Evolutionary conservation across 2,888 invertebrate species (phyloP).

Genomic region (Liodrosophila aerea): DNA sequence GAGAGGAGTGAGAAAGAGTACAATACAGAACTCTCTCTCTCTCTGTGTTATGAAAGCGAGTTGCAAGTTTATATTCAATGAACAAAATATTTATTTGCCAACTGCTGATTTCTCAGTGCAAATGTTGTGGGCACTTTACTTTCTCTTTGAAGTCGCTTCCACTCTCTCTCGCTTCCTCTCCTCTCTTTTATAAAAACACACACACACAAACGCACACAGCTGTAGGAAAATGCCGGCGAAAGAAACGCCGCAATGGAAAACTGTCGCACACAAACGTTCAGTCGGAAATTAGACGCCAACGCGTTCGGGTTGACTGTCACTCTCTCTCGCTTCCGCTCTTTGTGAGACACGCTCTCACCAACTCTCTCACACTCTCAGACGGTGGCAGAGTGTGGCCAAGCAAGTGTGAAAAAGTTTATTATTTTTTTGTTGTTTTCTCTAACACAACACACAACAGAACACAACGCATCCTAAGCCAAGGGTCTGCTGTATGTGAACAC

Average conservation of each 20-base stretch:
- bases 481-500: slow-evolving; percentile 34
- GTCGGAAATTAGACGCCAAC: slow-evolving; percentile 72
- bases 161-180: slow-evolving; percentile 16
- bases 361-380: neutral
- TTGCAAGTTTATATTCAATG: no score
- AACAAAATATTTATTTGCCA: neutral
- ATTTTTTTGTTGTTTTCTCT: no score
- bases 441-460: no score
- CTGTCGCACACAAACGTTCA: slow-evolving; percentile 61
- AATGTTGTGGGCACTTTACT: slow-evolving; percentile 1
- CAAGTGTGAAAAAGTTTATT: slow-evolving; percentile 14
- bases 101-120: neutral
- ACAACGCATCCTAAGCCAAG: slow-evolving; percentile 17
- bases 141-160: slow-evolving; percentile 33
- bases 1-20: no score
- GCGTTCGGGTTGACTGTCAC: slow-evolving; percentile 58
- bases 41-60: no score
- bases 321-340: slow-evolving; percentile 13
- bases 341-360: slow-evolving; percentile 1
- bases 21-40: neutral
- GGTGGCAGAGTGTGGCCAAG: slow-evolving; percentile 32
- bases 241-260: slow-evolving; percentile 50
- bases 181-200: slow-evolving; percentile 5
- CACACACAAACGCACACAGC: slow-evolving; percentile 9
- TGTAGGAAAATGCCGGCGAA: slow-evolving; percentile 62